Conservation (phyloP, 2,888 invertebrate species). For the Hydrotaea cyrtoneurina region DNA sequence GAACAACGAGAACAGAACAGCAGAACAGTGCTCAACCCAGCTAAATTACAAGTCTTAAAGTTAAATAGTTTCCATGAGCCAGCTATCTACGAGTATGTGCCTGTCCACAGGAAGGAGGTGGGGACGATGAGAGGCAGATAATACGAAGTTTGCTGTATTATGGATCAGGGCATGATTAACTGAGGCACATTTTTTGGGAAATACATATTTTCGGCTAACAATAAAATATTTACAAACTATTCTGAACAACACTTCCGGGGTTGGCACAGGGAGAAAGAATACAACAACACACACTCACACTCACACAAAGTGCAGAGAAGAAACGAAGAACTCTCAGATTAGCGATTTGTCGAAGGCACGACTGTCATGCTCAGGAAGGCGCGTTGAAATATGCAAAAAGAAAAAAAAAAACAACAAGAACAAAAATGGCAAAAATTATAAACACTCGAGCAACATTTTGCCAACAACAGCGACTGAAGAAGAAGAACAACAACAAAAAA, state of each 20-base stretch:
- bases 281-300: slow-evolving; percentile 14
- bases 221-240: slow-evolving; percentile 39
- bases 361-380: slow-evolving; percentile 62
- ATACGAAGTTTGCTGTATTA: neutral
- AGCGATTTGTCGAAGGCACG: slow-evolving; percentile 62
- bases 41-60: slow-evolving; percentile 35
- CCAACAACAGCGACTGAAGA: neutral
- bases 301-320: slow-evolving; percentile 11
- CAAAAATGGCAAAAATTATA: slow-evolving; percentile 33
- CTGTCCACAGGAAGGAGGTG: neutral
- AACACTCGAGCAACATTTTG: slow-evolving; percentile 42
- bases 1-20: neutral
- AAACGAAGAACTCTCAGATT: slow-evolving; percentile 45
- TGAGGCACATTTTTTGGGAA: neutral
- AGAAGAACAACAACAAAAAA: neutral
- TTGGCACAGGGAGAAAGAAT: neutral
- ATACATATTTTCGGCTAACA: slow-evolving; percentile 1
- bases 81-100: neutral
- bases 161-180: slow-evolving; percentile 19
- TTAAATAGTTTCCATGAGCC: slow-evolving; percentile 18
- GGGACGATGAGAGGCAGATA: neutral
- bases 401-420: too few relatives aligned
- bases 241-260: slow-evolving; percentile 49
- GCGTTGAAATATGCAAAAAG: slow-evolving; percentile 65
- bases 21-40: too few relatives aligned